phyloP scores from a whole-genome alignment of 2,797 vertebrate genomes.

The Liasis olivaceus region DNA sequence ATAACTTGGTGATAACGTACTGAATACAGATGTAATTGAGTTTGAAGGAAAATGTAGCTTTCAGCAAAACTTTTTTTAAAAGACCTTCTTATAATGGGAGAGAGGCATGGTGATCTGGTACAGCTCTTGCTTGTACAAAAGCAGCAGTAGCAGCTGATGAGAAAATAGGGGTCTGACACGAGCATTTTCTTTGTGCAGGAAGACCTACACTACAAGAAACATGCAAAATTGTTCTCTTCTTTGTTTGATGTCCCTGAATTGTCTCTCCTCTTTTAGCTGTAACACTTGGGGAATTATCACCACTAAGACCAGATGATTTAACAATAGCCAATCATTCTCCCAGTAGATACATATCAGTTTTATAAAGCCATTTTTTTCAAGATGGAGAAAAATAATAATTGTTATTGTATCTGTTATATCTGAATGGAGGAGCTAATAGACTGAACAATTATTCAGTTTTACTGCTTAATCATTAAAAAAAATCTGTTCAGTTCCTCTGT shows the following conservation, averaged over 20 bases:
- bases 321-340: background rate
- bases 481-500: background rate
- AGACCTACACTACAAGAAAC: background rate
- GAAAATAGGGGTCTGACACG: background rate
- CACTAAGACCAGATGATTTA: background rate
- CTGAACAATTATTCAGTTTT: background rate
- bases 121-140: background rate
- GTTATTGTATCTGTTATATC: background rate
- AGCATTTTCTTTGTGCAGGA: background rate
- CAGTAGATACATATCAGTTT: background rate
- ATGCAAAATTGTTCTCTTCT: background rate
- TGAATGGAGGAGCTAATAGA: background rate
- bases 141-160: background rate
- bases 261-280: background rate
- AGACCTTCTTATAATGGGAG: background rate
- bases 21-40: background rate
- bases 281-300: background rate
- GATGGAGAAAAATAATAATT: background rate
- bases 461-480: background rate
- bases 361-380: background rate
- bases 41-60: background rate
- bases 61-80: background rate
- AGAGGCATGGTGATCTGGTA: background rate
- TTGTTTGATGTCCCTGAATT: background rate
- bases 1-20: background rate